Conservation (phyloP, 2,888 invertebrate genomes). For the Ligdia adustata region DNA sequence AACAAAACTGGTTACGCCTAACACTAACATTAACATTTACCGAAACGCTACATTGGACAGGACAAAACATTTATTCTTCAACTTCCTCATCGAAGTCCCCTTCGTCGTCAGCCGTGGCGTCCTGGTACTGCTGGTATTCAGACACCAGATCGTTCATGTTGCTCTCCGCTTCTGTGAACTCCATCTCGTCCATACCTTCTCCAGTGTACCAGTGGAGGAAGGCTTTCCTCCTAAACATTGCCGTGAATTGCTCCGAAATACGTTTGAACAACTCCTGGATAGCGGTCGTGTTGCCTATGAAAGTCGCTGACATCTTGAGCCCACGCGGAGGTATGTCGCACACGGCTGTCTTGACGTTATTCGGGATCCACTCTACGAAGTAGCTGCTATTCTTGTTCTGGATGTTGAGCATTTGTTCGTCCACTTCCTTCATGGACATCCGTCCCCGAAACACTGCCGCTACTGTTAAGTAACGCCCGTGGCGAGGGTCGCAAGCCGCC, state of each 20-base stretch:
- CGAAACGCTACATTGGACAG: constrained; percentile 46
- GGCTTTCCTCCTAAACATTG: constrained; percentile 97
- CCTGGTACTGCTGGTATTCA: constrained; percentile 97
- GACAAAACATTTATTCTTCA: constrained; percentile 67
- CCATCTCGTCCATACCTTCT: constrained; percentile 98
- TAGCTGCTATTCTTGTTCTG: constrained; percentile 91
- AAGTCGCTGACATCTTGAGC: constrained; percentile 94
- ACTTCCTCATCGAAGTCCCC: constrained; percentile 92
- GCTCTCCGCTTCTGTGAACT: constrained; percentile 97
- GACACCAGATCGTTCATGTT: constrained; percentile 96
- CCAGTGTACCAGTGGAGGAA: constrained; percentile 98
- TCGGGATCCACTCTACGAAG: constrained; percentile 92
- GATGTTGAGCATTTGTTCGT: constrained; percentile 91
- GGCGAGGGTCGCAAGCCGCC: constrained; percentile 96
- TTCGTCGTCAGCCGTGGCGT: constrained; percentile 93
- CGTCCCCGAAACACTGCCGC: constrained; percentile 95
- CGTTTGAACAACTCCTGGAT: constrained; percentile 95
- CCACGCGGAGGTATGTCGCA: constrained; percentile 90
- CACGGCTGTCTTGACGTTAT: constrained; percentile 91
- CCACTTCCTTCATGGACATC: constrained; percentile 97
- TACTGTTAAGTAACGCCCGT: constrained; percentile 94
- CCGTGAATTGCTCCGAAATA: constrained; percentile 93
- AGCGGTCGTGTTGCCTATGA: constrained; percentile 93
- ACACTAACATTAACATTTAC: constrained; percentile 54
- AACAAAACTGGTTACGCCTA: constrained; percentile 52